Percentiles rank a stretch among this genome's conserved stretches.
These are phyloP conservation scores for Chaetogeoica ovagalla DNA, from an alignment of 2,888 invertebrate genomes.

Conservation along the genomic window DNA sequence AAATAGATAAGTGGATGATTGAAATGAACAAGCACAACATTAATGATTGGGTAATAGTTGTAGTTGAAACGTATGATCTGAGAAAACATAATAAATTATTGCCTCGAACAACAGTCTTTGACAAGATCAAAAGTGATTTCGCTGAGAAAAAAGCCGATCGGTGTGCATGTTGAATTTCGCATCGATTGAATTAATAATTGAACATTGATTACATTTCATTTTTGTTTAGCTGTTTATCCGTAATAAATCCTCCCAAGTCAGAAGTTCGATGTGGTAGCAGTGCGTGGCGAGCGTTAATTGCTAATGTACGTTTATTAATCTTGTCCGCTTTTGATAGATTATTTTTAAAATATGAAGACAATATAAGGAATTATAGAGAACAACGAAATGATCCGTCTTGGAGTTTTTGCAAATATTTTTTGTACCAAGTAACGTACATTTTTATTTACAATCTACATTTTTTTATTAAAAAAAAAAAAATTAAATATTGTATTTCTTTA, in stretches of 20 bases:
- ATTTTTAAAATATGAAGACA: conserved; percentile 83
- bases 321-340: conserved; percentile 85
- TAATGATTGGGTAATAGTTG: conserved; percentile 89
- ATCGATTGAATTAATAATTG: conserved; percentile 17
- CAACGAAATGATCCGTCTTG: conserved; percentile 86
- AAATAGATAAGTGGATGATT: conserved; percentile 85
- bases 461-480: conserved; percentile 5
- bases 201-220: conserved; percentile 15
- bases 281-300: conserved; percentile 78
- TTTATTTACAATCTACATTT: background rate
- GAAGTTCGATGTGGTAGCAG: conserved; percentile 89
- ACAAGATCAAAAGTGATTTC: conserved; percentile 93
- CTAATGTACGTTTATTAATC: conserved; percentile 79
- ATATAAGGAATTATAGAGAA: conserved; percentile 86
- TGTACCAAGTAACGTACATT: conserved; percentile 71
- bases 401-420: conserved; percentile 94
- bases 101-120: conserved; percentile 88
- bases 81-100: conserved; percentile 88
- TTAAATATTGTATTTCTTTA: conserved; percentile 61
- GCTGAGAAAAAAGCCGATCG: conserved; percentile 81
- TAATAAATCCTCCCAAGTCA: conserved; percentile 86
- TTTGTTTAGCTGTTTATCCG: conserved; percentile 80
- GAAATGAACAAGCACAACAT: conserved; percentile 74
- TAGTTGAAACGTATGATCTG: conserved; percentile 89
- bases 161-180: conserved; percentile 58